phyloP scores from a whole-genome alignment of 2,113 vertebrate species.

The Pogonocichla stellata region DNA sequence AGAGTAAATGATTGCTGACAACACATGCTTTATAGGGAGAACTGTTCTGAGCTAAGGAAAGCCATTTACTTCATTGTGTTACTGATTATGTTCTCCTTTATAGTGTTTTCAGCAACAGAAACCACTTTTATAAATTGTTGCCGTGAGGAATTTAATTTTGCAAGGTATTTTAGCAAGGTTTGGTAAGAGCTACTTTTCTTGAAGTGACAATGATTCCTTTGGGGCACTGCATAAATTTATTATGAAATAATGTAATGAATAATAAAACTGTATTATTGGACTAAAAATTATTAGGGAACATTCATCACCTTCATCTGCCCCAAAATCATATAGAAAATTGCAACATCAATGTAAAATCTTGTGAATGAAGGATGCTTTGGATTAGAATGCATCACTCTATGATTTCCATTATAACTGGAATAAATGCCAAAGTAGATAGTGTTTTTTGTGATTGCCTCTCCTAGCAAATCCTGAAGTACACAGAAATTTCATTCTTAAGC shows the following conservation, averaged over 20 bases:
- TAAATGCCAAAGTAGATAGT: not conserved
- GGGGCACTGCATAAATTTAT: not conserved
- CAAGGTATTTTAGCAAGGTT: not conserved
- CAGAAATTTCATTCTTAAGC: not conserved
- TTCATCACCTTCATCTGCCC: not conserved
- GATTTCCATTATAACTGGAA: not conserved
- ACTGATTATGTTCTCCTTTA: slow-evolving; percentile 32
- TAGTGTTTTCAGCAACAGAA: not conserved
- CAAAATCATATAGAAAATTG: not conserved
- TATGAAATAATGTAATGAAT: not conserved
- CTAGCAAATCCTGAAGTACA: not conserved
- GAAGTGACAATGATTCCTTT: not conserved
- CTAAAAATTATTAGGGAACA: not conserved
- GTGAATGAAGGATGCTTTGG: not conserved
- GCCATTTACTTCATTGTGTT: not conserved
- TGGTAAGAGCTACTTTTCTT: not conserved
- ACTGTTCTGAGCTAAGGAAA: not conserved
- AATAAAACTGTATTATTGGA: slow-evolving; percentile 15
- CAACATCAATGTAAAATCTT: not conserved
- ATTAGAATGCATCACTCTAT: not conserved
- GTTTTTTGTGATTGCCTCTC: not conserved
- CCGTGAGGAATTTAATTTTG: not conserved
- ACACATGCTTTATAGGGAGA: not conserved
- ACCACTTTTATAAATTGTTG: not conserved
- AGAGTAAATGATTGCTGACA: not conserved